Evolutionary conservation across 2,888 invertebrate genomes (phyloP).

Genomic region (Tillus elongatus): DNA sequence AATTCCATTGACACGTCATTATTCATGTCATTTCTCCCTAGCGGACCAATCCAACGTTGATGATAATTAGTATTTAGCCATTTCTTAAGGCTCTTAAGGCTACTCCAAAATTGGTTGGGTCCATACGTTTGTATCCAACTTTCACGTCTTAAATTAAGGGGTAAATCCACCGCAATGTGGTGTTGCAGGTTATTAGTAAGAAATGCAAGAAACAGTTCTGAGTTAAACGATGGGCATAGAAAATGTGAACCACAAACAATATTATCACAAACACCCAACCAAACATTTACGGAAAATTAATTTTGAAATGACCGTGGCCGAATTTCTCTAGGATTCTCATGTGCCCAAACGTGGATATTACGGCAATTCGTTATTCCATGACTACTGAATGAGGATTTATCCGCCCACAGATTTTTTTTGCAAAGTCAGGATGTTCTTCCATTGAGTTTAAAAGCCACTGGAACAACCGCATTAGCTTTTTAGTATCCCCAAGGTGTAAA

Average conservation of each 20-base stretch:
- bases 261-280: background rate
- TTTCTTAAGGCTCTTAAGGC: background rate
- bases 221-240: background rate
- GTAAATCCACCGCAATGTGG: background rate
- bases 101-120: constrained; percentile 1
- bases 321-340: too few relatives aligned
- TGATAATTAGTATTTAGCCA: background rate
- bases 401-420: background rate
- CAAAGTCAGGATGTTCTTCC: background rate
- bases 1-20: too few relatives aligned
- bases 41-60: constrained; percentile 1
- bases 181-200: constrained; percentile 4
- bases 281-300: background rate
- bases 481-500: constrained; percentile 1
- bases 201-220: constrained; percentile 1
- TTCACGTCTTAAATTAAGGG: constrained; percentile 3
- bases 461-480: background rate
- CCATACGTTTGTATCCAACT: background rate
- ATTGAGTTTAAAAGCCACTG: too few relatives aligned
- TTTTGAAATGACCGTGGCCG: constrained; percentile 4
- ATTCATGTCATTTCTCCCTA: too few relatives aligned
- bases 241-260: constrained; percentile 2
- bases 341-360: too few relatives aligned
- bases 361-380: too few relatives aligned
- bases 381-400: constrained; percentile 1